Base-by-base conservation (phyloP, 2,113 vertebrate genomes). In the Aspidoscelis tigris region DNA sequence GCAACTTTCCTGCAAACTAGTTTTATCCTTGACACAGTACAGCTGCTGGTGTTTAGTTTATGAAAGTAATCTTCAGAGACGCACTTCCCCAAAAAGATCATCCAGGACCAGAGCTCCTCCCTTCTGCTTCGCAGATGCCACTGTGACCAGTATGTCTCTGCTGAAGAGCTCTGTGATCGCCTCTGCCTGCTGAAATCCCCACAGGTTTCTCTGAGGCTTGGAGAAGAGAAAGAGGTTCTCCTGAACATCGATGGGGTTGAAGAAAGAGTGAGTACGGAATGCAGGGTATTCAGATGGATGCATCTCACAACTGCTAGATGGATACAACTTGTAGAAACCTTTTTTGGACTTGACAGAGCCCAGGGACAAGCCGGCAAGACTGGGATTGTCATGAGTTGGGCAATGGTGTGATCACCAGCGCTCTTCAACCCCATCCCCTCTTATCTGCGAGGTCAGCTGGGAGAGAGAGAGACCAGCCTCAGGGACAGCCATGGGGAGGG, bases 151-250 rank as follows among this genome's bases (percentile, higher is more conserved):
- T 99, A 98, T 0, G 20, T 98, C 76, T 97, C 97, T 11, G 95
- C 94, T 0, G 98, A 99, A 91, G 97, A 99, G 91, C 94, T 99
- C 44, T 99, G 98, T 88, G 96, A 98, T 80, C 86, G 91, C 0
- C 93, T 92, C n/a, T 99, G 98, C 88, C 88, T 98, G 88, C 94
- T 96, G 88, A 94, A 87, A 74, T 95, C 96, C 39, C 97, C 97
- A 2, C 93, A 75, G 3, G 84, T 98, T 74, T 97, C 96, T 55
- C 93, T 97, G 89, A 93, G 84, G 44, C 90, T 96, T 71, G 92
- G 92, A 2, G 68, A 92, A 77, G 91, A 96, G 43, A 94, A 95
- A 64, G 90, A 97, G 73, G 93, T 99, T 61, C 88, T 96, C 39
- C 95, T 99, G 87, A 95, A 80, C 74, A 20, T 96, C 78, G 90